These are phyloP conservation scores for Heloderma charlesbogerti DNA, from an alignment of 2,113 vertebrate genomes.

Conservation along the genomic window DNA sequence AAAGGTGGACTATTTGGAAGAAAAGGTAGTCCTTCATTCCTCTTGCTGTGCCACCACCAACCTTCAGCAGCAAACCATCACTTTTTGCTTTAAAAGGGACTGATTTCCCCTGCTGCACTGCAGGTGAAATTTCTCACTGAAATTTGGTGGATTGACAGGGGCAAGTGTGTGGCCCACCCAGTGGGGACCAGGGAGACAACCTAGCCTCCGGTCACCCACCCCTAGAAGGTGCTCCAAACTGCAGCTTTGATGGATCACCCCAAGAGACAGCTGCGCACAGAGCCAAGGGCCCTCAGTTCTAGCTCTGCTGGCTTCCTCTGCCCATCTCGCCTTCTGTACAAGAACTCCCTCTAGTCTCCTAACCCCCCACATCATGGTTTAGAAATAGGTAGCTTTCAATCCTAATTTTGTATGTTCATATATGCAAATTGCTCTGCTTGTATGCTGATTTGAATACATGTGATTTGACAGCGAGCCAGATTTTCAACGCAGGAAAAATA, in stretches of 20 bases:
- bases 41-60: no score
- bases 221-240: background rate
- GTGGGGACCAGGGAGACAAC: no score
- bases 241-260: background rate
- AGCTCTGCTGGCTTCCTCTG: background rate
- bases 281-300: background rate
- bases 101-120: no score
- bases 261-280: background rate
- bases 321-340: conserved; percentile 45
- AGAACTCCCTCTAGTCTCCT: conserved; percentile 54
- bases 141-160: no score
- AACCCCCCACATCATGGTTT: conserved; percentile 48
- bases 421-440: background rate
- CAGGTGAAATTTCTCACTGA: no score
- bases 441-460: background rate
- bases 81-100: no score
- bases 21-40: no score
- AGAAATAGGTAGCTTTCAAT: background rate
- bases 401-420: no score
- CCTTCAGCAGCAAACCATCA: no score
- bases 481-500: background rate
- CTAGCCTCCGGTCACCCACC: no score
- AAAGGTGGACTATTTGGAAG: no score
- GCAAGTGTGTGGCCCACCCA: no score
- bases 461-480: conserved; percentile 51